Base-by-base conservation (phyloP, 2,888 invertebrate genomes). In the Lochmaea crataegi region DNA sequence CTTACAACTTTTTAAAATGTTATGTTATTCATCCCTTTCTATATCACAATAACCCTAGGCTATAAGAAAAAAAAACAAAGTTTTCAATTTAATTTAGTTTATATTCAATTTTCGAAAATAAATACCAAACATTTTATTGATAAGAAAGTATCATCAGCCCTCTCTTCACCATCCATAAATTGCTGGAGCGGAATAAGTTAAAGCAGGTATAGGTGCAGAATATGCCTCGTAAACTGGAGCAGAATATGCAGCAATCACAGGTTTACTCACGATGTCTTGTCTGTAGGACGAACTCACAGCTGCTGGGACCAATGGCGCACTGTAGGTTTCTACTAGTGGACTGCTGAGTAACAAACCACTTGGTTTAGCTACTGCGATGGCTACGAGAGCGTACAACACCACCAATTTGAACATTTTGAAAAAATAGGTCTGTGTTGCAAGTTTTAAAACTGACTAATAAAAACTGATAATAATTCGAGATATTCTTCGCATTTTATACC, bases 331-430 rank as follows among this genome's bases (percentile, higher is more conserved):
- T 9, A 65, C 60, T 26, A 56, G 42, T n/a, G 61, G 64, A 41
- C 56, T 53, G 32, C 51, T 14, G 22, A 51, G 18, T 32, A 48
- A 51, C 22, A 65, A 58, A 14, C 64, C 68, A 83, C 77, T 87
- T 71, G 73, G 87, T 81, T 78, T 87, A 81, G 91, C 91, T 83
- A 88, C 88, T 74, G 89, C 91, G 84, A 90, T 87, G 78, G 90
- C 89, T 83, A 89, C 86, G 78, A 91, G 87, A 87, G 90, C 89
- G 87, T 89, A 90, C 86, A 91, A 81, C 80, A 83, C 81, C 80
- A 82, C 81, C 80, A 83, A 80, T 77, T 82, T 82, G 76, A 80
- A 82, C 83, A 83, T 83, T 78, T 80, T 70, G 58, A 22, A 53
- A 26, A 69, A 74, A 65, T 63, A 73, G 77, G 77, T 77, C 77